These are phyloP conservation scores for Lordiphosa fenestrarum DNA, from an alignment of 2,888 invertebrate species.

Conservation along the genomic window DNA sequence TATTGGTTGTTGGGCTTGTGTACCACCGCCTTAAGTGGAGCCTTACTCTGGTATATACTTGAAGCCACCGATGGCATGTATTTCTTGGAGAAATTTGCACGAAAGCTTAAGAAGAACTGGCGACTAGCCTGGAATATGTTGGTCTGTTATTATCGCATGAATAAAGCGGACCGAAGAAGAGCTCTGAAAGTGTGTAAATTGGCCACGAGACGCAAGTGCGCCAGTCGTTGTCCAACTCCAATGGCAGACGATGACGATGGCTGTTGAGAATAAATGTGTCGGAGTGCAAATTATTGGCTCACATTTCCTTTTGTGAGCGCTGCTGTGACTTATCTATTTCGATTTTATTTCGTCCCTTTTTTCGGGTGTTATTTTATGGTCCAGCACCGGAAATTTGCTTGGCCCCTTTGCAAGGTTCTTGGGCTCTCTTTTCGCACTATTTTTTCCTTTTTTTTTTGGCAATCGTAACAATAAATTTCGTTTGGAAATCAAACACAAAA, in stretches of 20 bases:
- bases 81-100: neutral
- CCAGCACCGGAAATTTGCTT: constrained; percentile 42
- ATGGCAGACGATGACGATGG: neutral
- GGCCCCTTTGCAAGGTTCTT: constrained; percentile 12
- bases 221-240: neutral
- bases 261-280: neutral
- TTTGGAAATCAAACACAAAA: constrained; percentile 13
- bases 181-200: constrained; percentile 29
- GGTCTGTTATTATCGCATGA: constrained; percentile 22
- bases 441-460: constrained; percentile 19
- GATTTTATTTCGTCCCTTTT: constrained; percentile 27
- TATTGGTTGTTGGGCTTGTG: constrained; percentile 21
- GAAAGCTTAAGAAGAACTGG: neutral
- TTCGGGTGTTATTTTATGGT: constrained; percentile 21
- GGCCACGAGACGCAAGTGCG: constrained; percentile 14
- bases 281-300: constrained; percentile 21
- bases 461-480: constrained; percentile 49
- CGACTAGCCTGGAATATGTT: constrained; percentile 4
- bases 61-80: constrained; percentile 34
- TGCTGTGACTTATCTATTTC: constrained; percentile 30
- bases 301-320: constrained; percentile 10
- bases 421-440: neutral
- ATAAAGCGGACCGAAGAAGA: constrained; percentile 15
- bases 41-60: constrained; percentile 35
- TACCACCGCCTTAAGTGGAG: constrained; percentile 9